Conservation (phyloP, 2,888 invertebrate species). For the Megamerina dolium region DNA sequence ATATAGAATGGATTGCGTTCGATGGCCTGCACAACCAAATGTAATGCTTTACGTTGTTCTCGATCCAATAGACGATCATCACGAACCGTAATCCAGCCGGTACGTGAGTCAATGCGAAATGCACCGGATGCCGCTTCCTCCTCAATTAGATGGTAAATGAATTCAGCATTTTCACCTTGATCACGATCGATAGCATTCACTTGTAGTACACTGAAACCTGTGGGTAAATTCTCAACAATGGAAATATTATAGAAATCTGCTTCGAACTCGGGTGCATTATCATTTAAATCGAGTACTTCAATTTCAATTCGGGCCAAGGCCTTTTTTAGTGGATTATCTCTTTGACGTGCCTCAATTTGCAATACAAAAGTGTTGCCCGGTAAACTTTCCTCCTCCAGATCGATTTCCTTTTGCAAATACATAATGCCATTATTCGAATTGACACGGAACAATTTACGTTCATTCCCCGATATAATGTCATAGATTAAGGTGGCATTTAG, state of each 20-base stretch:
- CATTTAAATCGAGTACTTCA: slow-evolving; percentile 55
- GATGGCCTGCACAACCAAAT: slow-evolving; percentile 71
- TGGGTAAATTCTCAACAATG: slow-evolving; percentile 85
- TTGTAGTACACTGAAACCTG: slow-evolving; percentile 56
- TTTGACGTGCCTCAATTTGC: slow-evolving; percentile 72
- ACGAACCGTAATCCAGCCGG: slow-evolving; percentile 81
- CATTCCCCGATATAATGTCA: slow-evolving; percentile 76
- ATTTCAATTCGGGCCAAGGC: slow-evolving; percentile 56
- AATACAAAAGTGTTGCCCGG: slow-evolving; percentile 69
- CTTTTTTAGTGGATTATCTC: slow-evolving; percentile 70
- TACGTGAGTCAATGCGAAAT: slow-evolving; percentile 70
- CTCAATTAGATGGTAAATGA: slow-evolving; percentile 63
- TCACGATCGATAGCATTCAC: slow-evolving; percentile 74
- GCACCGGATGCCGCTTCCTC: slow-evolving; percentile 65
- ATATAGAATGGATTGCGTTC: slow-evolving; percentile 64
- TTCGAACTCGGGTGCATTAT: slow-evolving; percentile 81
- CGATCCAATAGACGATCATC: slow-evolving; percentile 70
- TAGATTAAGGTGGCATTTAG: slow-evolving; percentile 69
- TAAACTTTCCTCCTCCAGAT: slow-evolving; percentile 69
- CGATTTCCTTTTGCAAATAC: slow-evolving; percentile 73
- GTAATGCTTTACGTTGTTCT: slow-evolving; percentile 66
- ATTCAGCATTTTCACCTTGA: slow-evolving; percentile 80
- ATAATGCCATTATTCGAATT: slow-evolving; percentile 69
- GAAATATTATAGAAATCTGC: slow-evolving; percentile 87
- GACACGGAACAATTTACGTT: slow-evolving; percentile 67